Evolutionary conservation across 1,140 invertebrate genomes (phyloP), one percentile per base, ranked within the genome.

Genomic region (Drosophila pandora): DNA sequence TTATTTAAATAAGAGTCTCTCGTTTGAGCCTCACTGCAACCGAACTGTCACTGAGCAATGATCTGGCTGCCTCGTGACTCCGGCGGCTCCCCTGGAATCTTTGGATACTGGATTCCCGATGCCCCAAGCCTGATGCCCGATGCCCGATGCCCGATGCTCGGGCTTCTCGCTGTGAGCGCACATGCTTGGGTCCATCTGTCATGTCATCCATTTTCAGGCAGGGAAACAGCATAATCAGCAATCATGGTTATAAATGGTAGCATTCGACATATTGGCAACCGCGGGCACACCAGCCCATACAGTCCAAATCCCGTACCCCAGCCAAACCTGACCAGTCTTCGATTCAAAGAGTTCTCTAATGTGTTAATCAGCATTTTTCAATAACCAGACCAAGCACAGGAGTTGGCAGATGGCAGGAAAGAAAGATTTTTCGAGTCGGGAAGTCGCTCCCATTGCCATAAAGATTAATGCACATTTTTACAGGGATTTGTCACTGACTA

Each of bases 1-100:
- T 90, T 90, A 90, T 90, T 90, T 90, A 90, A 90, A 90, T 90
- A 89, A 85, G 78, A 90, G 81, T 75, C 64, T 74, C 71, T 90
- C 71, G 68, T 76, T 81, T 71, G 81, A 75, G 81, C 75, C 53
- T 58, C 62, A 67, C 78, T 82, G 81, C 84, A 90, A 89, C 79
- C 68, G 81, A 85, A 85, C 80, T 90, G 88, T 89, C 83, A 82
- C 80, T 81, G 83, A 70, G 55, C 67, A 69, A 59, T 63, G 69
- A 56, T 64, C 58, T 67, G 80, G 28, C 50, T 56, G 64, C 65
- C 65, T 55, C 63, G 52, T 39, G 64, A 64, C 60, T 57, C 9
- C 57, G 21, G 47, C 57, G 21, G 47, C 65, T 49, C 65, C 63
- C 50, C 63, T 69, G 65, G 65, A 69, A 49, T 57, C 65, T 52